These are phyloP conservation scores for Anolis carolinensis DNA, from an alignment of 2,113 vertebrate species.

Conservation along the genomic window DNA sequence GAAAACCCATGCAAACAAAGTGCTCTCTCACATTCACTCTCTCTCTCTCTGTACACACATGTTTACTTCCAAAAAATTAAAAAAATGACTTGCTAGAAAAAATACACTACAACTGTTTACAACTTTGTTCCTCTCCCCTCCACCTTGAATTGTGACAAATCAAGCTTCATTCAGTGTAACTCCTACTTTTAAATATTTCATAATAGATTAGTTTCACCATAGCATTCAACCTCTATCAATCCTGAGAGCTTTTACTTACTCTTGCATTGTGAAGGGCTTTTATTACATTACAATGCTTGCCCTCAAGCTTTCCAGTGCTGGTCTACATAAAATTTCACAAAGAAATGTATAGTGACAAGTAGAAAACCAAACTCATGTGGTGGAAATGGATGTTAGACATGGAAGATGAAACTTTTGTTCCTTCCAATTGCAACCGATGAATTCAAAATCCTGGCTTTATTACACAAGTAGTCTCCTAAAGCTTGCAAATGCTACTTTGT, in stretches of 20 bases:
- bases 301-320: neutral
- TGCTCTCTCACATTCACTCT: neutral
- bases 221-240: neutral
- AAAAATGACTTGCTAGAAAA: neutral
- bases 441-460: neutral
- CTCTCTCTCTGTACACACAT: neutral
- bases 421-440: neutral
- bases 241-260: neutral
- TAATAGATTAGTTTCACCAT: neutral
- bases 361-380: neutral
- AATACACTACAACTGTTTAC: neutral
- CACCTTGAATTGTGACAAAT: neutral
- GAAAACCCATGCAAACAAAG: neutral
- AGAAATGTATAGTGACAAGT: neutral
- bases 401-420: neutral
- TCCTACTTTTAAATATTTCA: neutral
- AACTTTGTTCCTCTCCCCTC: neutral
- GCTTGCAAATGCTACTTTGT: too few species aligned
- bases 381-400: neutral
- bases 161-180: neutral
- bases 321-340: neutral
- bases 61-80: neutral
- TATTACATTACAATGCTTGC: neutral
- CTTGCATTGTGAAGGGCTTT: neutral
- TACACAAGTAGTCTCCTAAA: neutral